phyloP scores from a whole-genome alignment of 2,888 invertebrate genomes.

The Hydrotaea diabolus region DNA sequence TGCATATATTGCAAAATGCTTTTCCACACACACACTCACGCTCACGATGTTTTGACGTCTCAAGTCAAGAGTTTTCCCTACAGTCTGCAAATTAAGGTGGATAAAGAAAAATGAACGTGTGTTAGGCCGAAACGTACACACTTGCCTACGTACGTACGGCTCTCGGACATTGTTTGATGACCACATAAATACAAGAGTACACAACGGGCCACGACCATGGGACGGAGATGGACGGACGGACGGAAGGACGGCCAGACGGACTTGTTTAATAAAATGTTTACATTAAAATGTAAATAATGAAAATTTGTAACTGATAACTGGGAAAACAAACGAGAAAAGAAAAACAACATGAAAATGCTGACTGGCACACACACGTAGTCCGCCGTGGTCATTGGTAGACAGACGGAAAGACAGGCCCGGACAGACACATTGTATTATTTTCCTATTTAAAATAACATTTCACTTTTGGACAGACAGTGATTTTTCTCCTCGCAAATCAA shows the following conservation, averaged over 20 bases:
- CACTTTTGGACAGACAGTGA: constrained; percentile 29
- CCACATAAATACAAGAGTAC: constrained; percentile 50
- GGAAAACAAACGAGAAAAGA: constrained; percentile 40
- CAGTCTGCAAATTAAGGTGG: constrained; percentile 30
- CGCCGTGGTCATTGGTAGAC: neutral
- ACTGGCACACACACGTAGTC: neutral
- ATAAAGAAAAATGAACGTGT: constrained; percentile 59
- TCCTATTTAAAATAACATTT: constrained; percentile 47
- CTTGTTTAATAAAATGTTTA: constrained; percentile 65
- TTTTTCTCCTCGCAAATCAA: constrained; percentile 51
- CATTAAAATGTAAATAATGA: constrained; percentile 65
- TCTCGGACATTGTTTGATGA: constrained; percentile 61
- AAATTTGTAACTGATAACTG: constrained; percentile 58
- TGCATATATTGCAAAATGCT: constrained; percentile 60
- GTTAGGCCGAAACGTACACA: constrained; percentile 34
- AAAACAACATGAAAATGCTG: neutral
- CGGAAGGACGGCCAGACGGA: constrained; percentile 9
- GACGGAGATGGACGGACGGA: constrained; percentile 24
- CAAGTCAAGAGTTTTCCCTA: constrained; percentile 60
- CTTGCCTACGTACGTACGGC: neutral
- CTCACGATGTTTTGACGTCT: constrained; percentile 64
- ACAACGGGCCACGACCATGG: neutral
- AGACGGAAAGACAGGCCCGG: neutral
- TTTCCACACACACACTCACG: constrained; percentile 44
- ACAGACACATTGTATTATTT: constrained; percentile 36